Percentiles rank a stretch among this genome's conserved stretches.
Conservation (phyloP, 2,888 invertebrate genomes). For the Vanessa cardui region DNA sequence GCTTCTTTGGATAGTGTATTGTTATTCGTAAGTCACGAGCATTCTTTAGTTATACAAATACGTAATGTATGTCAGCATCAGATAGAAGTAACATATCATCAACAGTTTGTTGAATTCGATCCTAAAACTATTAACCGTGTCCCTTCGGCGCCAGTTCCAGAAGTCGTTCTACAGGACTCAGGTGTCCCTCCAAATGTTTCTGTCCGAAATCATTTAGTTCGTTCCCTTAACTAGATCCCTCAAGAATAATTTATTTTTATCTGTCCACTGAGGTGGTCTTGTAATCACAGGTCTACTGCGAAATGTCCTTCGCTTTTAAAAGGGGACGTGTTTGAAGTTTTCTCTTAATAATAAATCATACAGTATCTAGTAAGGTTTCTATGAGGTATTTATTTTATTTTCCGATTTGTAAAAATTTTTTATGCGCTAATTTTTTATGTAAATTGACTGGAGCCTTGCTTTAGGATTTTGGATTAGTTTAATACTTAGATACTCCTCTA, state of each 20-base stretch:
- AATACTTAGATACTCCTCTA: no score
- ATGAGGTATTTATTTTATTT: background rate
- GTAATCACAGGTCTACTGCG: conserved; percentile 21
- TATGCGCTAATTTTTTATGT: no score
- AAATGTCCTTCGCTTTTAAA: conserved; percentile 16
- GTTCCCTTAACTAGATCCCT: conserved; percentile 53
- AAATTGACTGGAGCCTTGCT: no score
- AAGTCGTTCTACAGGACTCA: conserved; percentile 51
- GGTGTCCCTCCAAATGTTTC: conserved; percentile 63
- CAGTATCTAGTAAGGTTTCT: background rate
- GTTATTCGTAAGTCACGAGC: no score
- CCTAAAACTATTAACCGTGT: conserved; percentile 46
- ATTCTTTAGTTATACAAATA: background rate
- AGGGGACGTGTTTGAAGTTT: background rate
- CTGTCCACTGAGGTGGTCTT: conserved; percentile 30
- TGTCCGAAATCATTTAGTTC: conserved; percentile 59
- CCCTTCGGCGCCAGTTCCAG: conserved; percentile 28
- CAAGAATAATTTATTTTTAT: conserved; percentile 51
- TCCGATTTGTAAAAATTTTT: background rate
- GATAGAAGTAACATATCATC: conserved; percentile 22
- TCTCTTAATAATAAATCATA: conserved; percentile 7
- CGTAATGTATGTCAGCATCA: background rate
- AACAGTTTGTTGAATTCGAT: conserved; percentile 29
- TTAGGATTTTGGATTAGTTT: no score
- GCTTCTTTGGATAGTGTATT: no score